Conservation (phyloP, 2,113 vertebrate species). For the Ancistrus triradiatus region DNA sequence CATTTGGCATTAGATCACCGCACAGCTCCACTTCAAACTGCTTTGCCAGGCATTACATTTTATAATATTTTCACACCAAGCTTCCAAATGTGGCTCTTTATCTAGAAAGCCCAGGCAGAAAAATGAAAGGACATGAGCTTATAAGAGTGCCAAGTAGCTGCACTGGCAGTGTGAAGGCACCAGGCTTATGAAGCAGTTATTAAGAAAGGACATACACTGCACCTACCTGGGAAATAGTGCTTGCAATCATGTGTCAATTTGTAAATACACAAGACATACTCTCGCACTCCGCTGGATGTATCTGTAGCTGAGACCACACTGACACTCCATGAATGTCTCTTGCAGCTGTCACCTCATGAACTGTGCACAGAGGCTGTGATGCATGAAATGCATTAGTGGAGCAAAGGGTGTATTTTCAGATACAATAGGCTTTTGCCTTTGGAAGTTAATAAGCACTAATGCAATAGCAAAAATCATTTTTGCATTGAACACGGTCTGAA, state of each 20-base stretch:
- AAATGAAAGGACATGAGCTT: slow-evolving; percentile 68
- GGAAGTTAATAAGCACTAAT: slow-evolving; percentile 36
- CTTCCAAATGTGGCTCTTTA: slow-evolving; percentile 72
- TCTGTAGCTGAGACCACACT: slow-evolving; percentile 55
- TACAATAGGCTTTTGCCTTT: slow-evolving; percentile 17
- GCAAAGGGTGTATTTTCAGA: slow-evolving; percentile 46
- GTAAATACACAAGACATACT: slow-evolving; percentile 40
- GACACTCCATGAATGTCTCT: slow-evolving; percentile 55
- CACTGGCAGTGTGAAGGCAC: slow-evolving; percentile 54
- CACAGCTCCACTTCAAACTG: slow-evolving; percentile 33
- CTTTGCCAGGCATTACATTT: slow-evolving; percentile 48
- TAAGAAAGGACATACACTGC: slow-evolving; percentile 50
- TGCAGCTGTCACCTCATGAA: slow-evolving; percentile 65
- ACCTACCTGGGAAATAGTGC: slow-evolving; percentile 64
- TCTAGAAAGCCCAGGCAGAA: slow-evolving; percentile 67
- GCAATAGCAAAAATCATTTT: slow-evolving; percentile 29
- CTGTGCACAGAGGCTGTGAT: slow-evolving; percentile 55
- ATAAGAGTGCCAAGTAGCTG: slow-evolving; percentile 68
- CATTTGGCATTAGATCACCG: slow-evolving; percentile 25
- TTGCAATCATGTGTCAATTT: slow-evolving; percentile 63
- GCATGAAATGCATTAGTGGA: slow-evolving; percentile 60
- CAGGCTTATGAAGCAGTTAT: slow-evolving; percentile 58
- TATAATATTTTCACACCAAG: slow-evolving; percentile 61
- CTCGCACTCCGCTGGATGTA: slow-evolving; percentile 14
- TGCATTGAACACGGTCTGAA: slow-evolving; percentile 23